Percentiles rank a stretch among this genome's conserved stretches.
These are phyloP conservation scores for Crocuta crocuta DNA, from an alignment of 2,113 vertebrate genomes.

Conservation along the genomic window DNA sequence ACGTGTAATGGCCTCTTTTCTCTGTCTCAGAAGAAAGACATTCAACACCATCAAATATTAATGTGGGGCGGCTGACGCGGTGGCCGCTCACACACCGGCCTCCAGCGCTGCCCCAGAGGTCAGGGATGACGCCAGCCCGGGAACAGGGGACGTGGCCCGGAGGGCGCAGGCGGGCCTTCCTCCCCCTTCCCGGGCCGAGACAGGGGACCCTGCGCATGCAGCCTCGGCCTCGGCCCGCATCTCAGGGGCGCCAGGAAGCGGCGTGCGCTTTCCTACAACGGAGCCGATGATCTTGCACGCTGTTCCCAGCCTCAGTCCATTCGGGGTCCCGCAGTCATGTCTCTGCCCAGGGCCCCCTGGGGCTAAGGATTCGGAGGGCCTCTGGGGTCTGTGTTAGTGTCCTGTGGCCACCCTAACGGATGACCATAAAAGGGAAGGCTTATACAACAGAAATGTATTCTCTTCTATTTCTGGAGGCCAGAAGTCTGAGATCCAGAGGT, in stretches of 20 bases:
- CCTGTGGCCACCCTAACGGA: fast-evolving
- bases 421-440: fast-evolving
- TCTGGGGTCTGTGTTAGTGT: fast-evolving
- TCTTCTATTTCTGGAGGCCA: fast-evolving
- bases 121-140: not conserved
- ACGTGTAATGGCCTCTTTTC: constrained; percentile 42
- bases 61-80: not conserved
- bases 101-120: not conserved
- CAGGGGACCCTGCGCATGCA: fast-evolving
- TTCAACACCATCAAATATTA: constrained; percentile 68
- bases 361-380: fast-evolving
- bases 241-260: fast-evolving
- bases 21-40: constrained; percentile 22
- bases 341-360: not conserved
- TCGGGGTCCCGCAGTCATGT: fast-evolving
- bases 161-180: too few relatives aligned
- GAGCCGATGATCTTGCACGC: fast-evolving
- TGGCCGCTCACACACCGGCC: not conserved
- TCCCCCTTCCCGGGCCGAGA: fast-evolving
- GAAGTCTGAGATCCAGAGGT: not conserved
- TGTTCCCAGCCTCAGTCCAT: fast-evolving
- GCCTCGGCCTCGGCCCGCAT: fast-evolving
- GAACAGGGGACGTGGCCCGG: fast-evolving
- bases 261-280: fast-evolving
- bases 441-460: fast-evolving